phyloP scores from a whole-genome alignment of 1,140 invertebrate species.

The Drosophila tsacasi region DNA sequence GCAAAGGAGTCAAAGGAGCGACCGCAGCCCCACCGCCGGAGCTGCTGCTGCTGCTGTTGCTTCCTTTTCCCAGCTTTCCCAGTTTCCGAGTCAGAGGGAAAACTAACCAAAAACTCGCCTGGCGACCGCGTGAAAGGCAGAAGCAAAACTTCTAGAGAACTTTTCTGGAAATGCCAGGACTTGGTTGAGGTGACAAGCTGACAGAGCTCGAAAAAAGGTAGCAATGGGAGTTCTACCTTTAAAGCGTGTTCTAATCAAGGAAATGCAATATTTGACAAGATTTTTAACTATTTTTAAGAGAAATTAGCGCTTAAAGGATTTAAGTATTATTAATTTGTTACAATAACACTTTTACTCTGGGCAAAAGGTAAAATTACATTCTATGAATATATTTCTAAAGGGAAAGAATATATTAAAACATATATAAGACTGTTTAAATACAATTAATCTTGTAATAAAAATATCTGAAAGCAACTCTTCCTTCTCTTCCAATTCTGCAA shows the following conservation, averaged over 20 bases:
- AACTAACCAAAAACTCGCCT: conserved; percentile 43
- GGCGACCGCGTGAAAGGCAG: conserved; percentile 27
- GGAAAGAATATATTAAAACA: background rate
- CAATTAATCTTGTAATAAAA: background rate
- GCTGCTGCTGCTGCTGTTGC: conserved; percentile 18
- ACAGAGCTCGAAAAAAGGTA: conserved; percentile 21
- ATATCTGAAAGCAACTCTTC: background rate
- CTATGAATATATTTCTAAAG: background rate
- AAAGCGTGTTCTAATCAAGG: background rate
- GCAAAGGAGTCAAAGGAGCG: conserved; percentile 40
- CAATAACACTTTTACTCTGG: too few relatives aligned
- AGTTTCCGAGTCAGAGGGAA: conserved; percentile 20
- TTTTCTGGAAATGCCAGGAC: conserved; percentile 17
- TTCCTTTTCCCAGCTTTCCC: conserved; percentile 10
- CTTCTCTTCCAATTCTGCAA: too few relatives aligned
- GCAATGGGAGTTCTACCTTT: background rate
- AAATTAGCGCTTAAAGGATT: too few relatives aligned
- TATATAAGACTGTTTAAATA: too few relatives aligned
- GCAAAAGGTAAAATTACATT: too few relatives aligned
- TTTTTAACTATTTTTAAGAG: background rate
- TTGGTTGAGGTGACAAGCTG: conserved; percentile 29
- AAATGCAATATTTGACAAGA: background rate
- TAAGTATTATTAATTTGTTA: too few relatives aligned
- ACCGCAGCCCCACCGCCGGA: conserved; percentile 10
- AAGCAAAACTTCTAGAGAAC: conserved; percentile 24